Evolutionary conservation across 2,113 vertebrate genomes (phyloP), one percentile per base, ranked within the genome.

Genomic region (Siniperca knerii): DNA sequence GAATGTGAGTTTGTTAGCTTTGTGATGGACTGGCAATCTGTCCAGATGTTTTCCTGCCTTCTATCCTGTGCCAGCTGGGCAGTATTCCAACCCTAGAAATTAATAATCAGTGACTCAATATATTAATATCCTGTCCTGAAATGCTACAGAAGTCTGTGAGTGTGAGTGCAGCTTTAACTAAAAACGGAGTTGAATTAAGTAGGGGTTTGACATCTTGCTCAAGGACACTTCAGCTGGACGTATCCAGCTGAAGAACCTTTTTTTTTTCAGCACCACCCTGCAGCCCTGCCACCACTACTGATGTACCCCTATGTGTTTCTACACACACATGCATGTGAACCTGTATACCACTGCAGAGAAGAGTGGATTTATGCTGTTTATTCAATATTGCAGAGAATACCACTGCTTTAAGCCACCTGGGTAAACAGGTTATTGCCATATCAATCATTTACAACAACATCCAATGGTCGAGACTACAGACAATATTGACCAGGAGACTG

Each of bases 361-460:
- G 62, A 80, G 77, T 73, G 71, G 60, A 88, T 84, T 83, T 90
- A 75, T 85, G 89, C 88, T 76, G 82, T 84, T 92, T 92, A 89
- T 92, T 92, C 84, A 72, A 91, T 94, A 92, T 86, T 78, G 82
- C 79, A 10, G 20, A 77, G 79, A 86, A 84, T 74, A 91, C 78
- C 89, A 81, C 20, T 87, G 79, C 86, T 89, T 93, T 86, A 81
- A 91, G 84, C 89, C 92, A 94, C 90, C 87, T 90, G 89, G 90
- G 90, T 85, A 93, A 94, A 92, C 92, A 91, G 90, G 92, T 93
- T 94, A 94, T 93, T 94, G 92, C 93, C 84, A 90, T 93, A 95
- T 94, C 94, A 94, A 93, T 94, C 93, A 93, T 93, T 89, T 88
- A 91, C 69, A 87, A 62, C 74, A 79, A 90, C 90, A 90, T 71